Base-by-base conservation (phyloP, 2,797 vertebrate species). In the Melanotaenia trifasciata region DNA sequence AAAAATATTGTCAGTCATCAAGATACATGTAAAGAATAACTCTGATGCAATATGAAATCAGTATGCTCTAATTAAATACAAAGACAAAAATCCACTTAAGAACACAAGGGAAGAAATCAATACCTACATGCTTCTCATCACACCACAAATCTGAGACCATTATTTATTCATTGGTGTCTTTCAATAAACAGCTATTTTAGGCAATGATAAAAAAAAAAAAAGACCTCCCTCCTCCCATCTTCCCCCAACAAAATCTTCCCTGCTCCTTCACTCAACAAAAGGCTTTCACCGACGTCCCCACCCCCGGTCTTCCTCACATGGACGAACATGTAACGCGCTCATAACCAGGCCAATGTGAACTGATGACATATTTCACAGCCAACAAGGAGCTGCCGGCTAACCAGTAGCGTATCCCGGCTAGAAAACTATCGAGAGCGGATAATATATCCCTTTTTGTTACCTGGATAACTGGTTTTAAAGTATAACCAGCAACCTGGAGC, bases 301-400 rank as follows among this genome's bases (percentile, higher is more conserved):
- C 81, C 86, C 87, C 87, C 70, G 80, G 80, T 85, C 72, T 80
- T 72, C 80, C 84, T 88, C 92, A 91, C 90, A 91, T 90, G 90
- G 84, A 70, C 85, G 84, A 87, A 43, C 87, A 67, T 83, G 79
- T 54, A 82, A 65, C 81, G 67, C 74, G 79, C 73, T 83, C 47
- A 22, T 50, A 72, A 80, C 59, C 86, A 85, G 87, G 86, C 87
- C 87, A 70, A 70, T 22, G 78, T 78, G 81, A 73, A 65, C 83
- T 45, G 73, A 79, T 91, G 77, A 72, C 79, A 81, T 59, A 78
- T 80, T 61, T 57, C 58, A 76, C 32, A 54, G 58, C 12, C 58
- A 72, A 47, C 16, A 33, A 68, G 28, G 72, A 33, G 67, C 72
- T 64, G 69, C 26, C 13, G 16, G 63, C 67, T 59, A 64, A 70